Base-by-base conservation (phyloP, 2,888 invertebrate genomes). In the Dysmachus trigonus region DNA sequence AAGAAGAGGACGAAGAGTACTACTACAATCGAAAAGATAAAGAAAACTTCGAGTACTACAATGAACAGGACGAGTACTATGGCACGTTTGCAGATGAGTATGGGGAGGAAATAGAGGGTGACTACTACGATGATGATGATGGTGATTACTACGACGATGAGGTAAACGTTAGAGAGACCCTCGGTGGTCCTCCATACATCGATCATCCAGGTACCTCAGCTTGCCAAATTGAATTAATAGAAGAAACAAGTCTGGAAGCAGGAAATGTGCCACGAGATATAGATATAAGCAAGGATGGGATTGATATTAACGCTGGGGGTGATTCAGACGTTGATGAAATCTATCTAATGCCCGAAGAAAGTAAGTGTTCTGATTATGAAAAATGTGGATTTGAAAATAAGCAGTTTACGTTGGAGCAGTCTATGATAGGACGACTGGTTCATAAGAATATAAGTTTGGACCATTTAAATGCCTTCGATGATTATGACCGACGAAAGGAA, bases 261-360 rank as follows among this genome's bases (percentile, higher is more conserved):
- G 81, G 85, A 4, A 53, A 71, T 22, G 41, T 62, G 0, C 85
- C 53, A n/a, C 47, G 79, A 7, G 87, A 85, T 22, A 87, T 85
- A 18, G 86, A 85, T 8, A 71, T 72, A 15, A 85, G 84, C 15
- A 74, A 74, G 13, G 76, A 86, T 22, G 47, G 72, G 72, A 73
- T 71, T 18, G 38, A 86, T 15, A 81, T 31, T 15, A 35, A 41
- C 31, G 62, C 35, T 10, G 87, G 74, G 30, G 84, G 76, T 13
- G 88, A 88, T 87, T 88, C 88, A 10, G 88, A 88, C 62, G 85
- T 89, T 2, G 89, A 89, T 81, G 89, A 89, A 86, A 89, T 89
- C 71, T 89, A 86, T 84, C 86, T 89, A 8, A 88, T 89, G 88
- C 89, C 88, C n/a, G 87, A 86, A 62, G 82, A 76, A 15, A 83